Evolutionary conservation across 2,888 invertebrate species (phyloP).

Genomic region (Parnassius glacialis): DNA sequence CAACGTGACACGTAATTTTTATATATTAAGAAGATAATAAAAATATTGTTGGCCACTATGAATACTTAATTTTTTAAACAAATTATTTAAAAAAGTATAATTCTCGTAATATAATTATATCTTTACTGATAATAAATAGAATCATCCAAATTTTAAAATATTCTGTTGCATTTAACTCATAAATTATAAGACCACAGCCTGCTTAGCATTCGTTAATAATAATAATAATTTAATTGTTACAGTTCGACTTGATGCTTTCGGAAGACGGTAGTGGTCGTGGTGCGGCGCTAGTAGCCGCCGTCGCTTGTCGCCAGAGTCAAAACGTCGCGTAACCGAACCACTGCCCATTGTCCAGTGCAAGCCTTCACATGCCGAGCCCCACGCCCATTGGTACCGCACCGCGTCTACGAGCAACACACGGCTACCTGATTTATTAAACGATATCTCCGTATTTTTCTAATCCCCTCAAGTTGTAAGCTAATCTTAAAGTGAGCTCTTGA

Average conservation of each 20-base stretch:
- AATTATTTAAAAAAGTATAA: too few species aligned
- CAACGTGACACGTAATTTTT: too few species aligned
- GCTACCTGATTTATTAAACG: slow-evolving; percentile 5
- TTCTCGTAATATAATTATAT: too few species aligned
- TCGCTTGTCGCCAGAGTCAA: slow-evolving; percentile 84
- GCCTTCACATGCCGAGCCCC: background rate
- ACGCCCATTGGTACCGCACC: background rate
- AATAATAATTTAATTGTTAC: slow-evolving; percentile 49
- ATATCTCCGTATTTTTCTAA: background rate
- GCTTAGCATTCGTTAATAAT: background rate
- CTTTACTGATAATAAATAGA: too few species aligned
- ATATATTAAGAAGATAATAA: too few species aligned
- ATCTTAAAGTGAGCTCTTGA: too few species aligned
- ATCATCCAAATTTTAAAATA: too few species aligned
- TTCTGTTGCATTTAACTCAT: too few species aligned
- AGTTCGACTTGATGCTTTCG: slow-evolving; percentile 96
- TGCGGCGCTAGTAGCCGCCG: slow-evolving; percentile 97
- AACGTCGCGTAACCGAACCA: slow-evolving; percentile 40
- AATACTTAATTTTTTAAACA: too few species aligned
- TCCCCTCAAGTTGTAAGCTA: too few species aligned
- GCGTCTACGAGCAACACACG: background rate
- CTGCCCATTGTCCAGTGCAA: slow-evolving; percentile 23
- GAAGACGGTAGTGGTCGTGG: slow-evolving; percentile 98
- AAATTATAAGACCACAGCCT: too few species aligned
- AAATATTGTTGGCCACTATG: too few species aligned